Conservation (phyloP, 1,140 invertebrate species). For the Drosophila pseudoananassae region DNA sequence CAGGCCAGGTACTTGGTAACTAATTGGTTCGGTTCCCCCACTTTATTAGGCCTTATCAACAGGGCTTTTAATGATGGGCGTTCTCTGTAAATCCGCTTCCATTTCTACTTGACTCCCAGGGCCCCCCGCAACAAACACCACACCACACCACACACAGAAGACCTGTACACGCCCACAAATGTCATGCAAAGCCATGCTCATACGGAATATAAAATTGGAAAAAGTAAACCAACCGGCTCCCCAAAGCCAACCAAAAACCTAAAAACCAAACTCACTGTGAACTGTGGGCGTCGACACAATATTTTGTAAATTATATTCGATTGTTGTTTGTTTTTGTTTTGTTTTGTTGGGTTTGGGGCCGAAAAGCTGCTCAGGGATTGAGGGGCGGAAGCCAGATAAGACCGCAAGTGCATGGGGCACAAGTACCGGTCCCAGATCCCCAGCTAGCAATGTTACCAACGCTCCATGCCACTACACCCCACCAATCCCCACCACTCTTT, state of each 20-base stretch:
- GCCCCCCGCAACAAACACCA: background rate
- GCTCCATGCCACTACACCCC: background rate
- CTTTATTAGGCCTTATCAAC: slow-evolving; percentile 18
- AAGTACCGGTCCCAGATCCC: slow-evolving; percentile 21
- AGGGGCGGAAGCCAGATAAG: slow-evolving; percentile 48
- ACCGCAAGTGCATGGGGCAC: slow-evolving; percentile 34
- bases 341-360: slow-evolving; percentile 9
- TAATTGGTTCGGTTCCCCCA: slow-evolving; percentile 35
- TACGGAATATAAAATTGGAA: slow-evolving; percentile 24
- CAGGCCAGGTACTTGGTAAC: slow-evolving; percentile 30
- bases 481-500: background rate
- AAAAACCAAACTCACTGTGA: slow-evolving; percentile 6
- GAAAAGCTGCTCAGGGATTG: slow-evolving; percentile 31
- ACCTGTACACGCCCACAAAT: slow-evolving; percentile 34
- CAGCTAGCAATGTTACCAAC: slow-evolving; percentile 6
- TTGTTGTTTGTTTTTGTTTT: slow-evolving; percentile 56
- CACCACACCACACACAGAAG: background rate
- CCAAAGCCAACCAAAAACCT: slow-evolving; percentile 32
- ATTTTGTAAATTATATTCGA: slow-evolving; percentile 77
- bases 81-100: slow-evolving; percentile 29
- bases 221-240: slow-evolving; percentile 33
- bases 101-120: slow-evolving; percentile 21
- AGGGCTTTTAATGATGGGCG: slow-evolving; percentile 45
- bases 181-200: slow-evolving; percentile 17
- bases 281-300: slow-evolving; percentile 73